phyloP scores from a whole-genome alignment of 2,797 vertebrate genomes.

The Phalloptychus januarius region DNA sequence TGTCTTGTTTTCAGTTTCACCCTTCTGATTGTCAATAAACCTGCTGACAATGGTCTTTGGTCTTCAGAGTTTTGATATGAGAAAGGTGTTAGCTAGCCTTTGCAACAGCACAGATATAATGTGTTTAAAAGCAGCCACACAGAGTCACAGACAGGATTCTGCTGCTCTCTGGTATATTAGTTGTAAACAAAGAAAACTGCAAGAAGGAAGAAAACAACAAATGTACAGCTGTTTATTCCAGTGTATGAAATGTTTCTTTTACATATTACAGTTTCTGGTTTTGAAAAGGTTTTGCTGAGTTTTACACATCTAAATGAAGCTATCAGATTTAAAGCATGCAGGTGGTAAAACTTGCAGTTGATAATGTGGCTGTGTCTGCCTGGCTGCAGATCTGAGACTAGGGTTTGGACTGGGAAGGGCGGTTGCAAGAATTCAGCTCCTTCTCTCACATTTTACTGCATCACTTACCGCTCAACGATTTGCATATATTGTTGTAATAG shows the following conservation, averaged over 20 bases:
- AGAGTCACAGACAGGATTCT: not conserved
- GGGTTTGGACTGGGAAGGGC: not conserved
- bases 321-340: not conserved
- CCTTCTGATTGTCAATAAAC: too few species aligned
- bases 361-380: not conserved
- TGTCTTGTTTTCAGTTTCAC: too few species aligned
- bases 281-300: not conserved
- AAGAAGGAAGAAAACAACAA: not conserved
- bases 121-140: not conserved
- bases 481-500: not conserved
- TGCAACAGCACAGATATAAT: not conserved
- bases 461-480: not conserved
- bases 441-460: not conserved
- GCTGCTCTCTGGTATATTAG: not conserved
- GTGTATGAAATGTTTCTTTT: not conserved
- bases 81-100: too few species aligned
- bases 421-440: not conserved
- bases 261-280: not conserved
- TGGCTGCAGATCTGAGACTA: not conserved
- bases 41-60: too few species aligned
- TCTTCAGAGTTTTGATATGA: too few species aligned
- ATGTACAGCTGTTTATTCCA: not conserved
- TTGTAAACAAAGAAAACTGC: not conserved
- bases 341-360: not conserved
- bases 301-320: not conserved